Conservation (phyloP, 2,797 vertebrate genomes). For the Anomalospiza imberbis region DNA sequence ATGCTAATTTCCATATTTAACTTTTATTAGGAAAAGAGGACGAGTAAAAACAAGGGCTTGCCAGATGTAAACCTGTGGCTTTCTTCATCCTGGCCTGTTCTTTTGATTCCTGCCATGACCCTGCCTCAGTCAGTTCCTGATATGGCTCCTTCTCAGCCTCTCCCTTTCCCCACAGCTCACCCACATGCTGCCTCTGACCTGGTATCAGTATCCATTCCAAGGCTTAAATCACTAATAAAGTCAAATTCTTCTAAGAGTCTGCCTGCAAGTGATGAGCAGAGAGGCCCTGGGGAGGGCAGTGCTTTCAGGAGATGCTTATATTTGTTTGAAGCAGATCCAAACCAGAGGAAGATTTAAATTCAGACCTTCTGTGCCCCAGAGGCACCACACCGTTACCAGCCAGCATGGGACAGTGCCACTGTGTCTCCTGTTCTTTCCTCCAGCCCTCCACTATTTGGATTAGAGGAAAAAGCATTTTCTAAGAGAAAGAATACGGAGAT, state of each 20-base stretch:
- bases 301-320: neutral
- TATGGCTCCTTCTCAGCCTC: neutral
- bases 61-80: neutral
- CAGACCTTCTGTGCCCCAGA: neutral
- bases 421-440: neutral
- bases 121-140: accelerated
- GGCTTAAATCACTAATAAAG: neutral
- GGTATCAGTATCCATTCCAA: neutral
- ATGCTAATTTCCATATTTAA: neutral
- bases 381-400: neutral
- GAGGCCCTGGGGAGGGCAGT: neutral
- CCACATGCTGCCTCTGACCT: neutral
- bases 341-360: neutral
- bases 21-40: neutral
- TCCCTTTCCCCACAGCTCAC: neutral
- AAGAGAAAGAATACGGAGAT: neutral
- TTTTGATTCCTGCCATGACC: neutral
- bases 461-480: neutral
- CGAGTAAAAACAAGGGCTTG: neutral
- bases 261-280: accelerated
- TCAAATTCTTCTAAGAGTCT: neutral
- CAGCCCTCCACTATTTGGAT: neutral
- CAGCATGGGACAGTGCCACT: neutral
- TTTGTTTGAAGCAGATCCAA: neutral
- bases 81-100: neutral